Percentiles rank a stretch among this genome's conserved stretches.
Conservation (phyloP, 2,113 vertebrate genomes). For the Odocoileus virginianus region DNA sequence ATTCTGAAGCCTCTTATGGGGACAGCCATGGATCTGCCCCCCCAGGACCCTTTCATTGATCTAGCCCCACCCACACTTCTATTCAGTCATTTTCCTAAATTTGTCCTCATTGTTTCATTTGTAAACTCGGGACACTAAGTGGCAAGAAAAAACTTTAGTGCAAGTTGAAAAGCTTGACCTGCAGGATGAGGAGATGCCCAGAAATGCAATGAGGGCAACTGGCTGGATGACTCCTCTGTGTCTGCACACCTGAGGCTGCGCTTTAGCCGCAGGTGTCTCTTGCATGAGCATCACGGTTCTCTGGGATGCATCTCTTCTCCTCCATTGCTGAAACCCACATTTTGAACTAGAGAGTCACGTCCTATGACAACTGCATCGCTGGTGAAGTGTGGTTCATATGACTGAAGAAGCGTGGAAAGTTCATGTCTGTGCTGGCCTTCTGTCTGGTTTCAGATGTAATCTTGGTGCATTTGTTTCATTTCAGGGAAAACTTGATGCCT, state of each 20-base stretch:
- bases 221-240: not conserved
- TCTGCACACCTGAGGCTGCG: not conserved
- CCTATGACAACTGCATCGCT: not conserved
- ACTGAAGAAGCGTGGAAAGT: not conserved
- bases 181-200: not conserved
- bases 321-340: not conserved
- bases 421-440: not conserved
- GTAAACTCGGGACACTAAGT: not conserved
- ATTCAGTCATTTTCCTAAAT: not conserved
- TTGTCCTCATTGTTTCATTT: not conserved
- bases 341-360: not conserved
- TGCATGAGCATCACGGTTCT: not conserved
- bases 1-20: not conserved
- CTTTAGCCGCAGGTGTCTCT: rapidly evolving
- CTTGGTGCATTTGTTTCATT: slow-evolving; percentile 43
- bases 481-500: slow-evolving; percentile 94
- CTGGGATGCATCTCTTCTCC: not conserved
- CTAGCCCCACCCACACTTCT: not conserved
- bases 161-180: not conserved
- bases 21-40: not conserved
- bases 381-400: not conserved
- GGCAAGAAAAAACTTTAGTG: not conserved
- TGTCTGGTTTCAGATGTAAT: not conserved
- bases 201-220: not conserved
- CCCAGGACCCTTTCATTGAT: not conserved